phyloP scores from a whole-genome alignment of 2,888 invertebrate genomes.

The Penaeus monodon region DNA sequence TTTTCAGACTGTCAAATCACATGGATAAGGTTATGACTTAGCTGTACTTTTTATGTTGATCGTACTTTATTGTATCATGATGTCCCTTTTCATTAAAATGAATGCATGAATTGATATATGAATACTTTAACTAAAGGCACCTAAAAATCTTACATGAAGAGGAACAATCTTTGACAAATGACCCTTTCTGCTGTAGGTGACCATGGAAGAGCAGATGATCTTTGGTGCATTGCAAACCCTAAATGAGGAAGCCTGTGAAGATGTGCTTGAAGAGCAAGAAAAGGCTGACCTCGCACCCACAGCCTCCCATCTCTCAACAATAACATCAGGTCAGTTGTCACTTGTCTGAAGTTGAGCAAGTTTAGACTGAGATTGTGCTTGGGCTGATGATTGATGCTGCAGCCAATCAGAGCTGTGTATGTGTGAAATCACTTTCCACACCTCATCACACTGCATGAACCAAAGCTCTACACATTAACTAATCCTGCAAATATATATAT shows the following conservation, averaged over 20 bases:
- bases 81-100: background rate
- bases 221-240: constrained; percentile 91
- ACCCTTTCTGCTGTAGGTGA: constrained; percentile 76
- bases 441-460: too few species aligned
- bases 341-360: background rate
- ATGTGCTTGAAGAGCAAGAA: constrained; percentile 78
- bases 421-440: too few species aligned
- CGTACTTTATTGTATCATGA: too few species aligned
- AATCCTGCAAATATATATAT: background rate
- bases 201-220: constrained; percentile 94
- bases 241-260: constrained; percentile 93
- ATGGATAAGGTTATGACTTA: too few species aligned
- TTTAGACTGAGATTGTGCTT: background rate
- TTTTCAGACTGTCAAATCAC: too few species aligned
- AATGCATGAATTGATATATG: background rate
- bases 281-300: constrained; percentile 35
- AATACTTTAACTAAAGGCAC: background rate
- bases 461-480: background rate
- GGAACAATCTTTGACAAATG: too few species aligned
- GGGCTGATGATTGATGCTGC: background rate
- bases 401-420: background rate
- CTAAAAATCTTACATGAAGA: background rate
- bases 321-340: constrained; percentile 33
- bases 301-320: constrained; percentile 29
- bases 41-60: too few species aligned